Conservation (phyloP, 2,113 vertebrate genomes). For the Sardina pilchardus region DNA sequence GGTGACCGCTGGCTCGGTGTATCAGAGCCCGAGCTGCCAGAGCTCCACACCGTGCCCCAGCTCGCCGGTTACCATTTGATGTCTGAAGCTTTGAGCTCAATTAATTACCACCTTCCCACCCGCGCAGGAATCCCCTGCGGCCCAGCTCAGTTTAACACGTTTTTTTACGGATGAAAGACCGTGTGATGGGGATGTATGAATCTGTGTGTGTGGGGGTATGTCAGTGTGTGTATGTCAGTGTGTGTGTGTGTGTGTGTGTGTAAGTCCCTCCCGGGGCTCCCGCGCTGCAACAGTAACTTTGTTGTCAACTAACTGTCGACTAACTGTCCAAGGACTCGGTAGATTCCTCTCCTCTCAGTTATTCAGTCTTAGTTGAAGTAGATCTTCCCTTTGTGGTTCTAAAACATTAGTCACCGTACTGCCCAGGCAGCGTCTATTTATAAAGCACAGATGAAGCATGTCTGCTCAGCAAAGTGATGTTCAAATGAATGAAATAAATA, state of each 20-base stretch:
- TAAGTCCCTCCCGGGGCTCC: not conserved
- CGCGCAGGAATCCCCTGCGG: not conserved
- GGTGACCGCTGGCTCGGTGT: not conserved
- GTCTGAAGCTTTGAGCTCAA: not conserved
- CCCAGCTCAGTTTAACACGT: not conserved
- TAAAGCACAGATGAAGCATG: not conserved
- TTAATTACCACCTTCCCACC: conserved; percentile 11
- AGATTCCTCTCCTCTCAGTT: not conserved
- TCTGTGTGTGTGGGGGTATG: not conserved
- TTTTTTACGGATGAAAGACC: conserved; percentile 3
- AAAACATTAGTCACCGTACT: not conserved
- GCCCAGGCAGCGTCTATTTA: not conserved
- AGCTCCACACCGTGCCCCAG: not conserved
- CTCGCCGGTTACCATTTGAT: not conserved
- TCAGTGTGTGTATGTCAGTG: not conserved
- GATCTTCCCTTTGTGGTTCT: not conserved
- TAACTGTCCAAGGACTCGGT: not conserved
- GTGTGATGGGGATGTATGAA: not conserved
- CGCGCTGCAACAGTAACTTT: not conserved
- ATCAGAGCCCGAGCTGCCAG: not conserved
- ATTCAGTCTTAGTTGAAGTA: not conserved
- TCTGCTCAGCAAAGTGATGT: not conserved
- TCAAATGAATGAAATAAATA: not conserved
- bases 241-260: not conserved
- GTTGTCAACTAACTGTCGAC: not conserved